Percentiles rank a stretch among this genome's conserved stretches.
These are phyloP conservation scores for Mycteria americana DNA, from an alignment of 2,797 vertebrate genomes.

Conservation along the genomic window DNA sequence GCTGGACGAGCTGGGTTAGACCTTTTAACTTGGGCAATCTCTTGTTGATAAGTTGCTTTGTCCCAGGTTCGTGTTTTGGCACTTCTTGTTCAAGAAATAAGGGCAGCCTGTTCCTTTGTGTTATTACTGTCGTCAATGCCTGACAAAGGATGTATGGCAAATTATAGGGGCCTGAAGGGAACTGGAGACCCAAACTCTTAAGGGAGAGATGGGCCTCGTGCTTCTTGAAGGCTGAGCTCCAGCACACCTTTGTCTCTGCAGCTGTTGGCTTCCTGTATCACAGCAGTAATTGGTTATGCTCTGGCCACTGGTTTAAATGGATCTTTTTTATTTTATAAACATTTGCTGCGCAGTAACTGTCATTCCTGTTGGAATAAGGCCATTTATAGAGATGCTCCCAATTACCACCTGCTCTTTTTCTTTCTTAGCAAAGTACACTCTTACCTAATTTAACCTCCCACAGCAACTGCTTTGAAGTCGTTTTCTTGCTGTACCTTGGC, in stretches of 20 bases:
- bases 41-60: background rate
- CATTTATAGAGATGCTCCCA: slow-evolving; percentile 56
- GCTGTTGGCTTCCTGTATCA: slow-evolving; percentile 2
- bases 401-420: slow-evolving; percentile 60
- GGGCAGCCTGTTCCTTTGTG: background rate
- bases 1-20: background rate
- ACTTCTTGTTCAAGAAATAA: background rate
- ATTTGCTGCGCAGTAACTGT: slow-evolving; percentile 11
- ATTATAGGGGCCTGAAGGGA: background rate
- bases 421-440: slow-evolving; percentile 41
- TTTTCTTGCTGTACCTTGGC: background rate
- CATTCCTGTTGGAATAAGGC: slow-evolving; percentile 42
- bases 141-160: background rate
- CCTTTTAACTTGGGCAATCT: background rate
- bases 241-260: background rate
- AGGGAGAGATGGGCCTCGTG: background rate
- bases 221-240: background rate
- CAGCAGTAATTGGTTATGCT: background rate
- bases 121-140: background rate
- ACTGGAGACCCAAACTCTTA: background rate
- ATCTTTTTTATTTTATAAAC: slow-evolving; percentile 43
- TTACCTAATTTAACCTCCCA: slow-evolving; percentile 56
- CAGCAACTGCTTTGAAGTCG: slow-evolving; percentile 20
- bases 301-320: slow-evolving; percentile 8
- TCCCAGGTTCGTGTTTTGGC: background rate